phyloP scores from a whole-genome alignment of 1,140 invertebrate species.

The Conus ventricosus region DNA sequence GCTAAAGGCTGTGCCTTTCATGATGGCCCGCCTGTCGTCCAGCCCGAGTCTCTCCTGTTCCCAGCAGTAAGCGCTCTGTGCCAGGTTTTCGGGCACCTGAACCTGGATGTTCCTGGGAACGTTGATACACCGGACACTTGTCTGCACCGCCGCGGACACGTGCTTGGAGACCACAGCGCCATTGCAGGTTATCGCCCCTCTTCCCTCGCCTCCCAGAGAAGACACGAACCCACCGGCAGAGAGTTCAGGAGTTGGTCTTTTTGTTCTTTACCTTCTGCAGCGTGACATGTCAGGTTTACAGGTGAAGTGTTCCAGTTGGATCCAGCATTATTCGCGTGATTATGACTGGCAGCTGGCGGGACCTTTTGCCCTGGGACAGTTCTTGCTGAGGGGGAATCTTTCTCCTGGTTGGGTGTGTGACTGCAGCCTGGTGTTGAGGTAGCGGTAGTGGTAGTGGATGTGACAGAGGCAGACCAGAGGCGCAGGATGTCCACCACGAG shows the following conservation, averaged over 20 bases:
- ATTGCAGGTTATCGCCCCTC: background rate
- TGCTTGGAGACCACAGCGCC: background rate
- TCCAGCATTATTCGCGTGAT: too few relatives aligned
- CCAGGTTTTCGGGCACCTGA: background rate
- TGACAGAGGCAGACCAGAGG: conserved; percentile 53
- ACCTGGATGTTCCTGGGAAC: too few relatives aligned
- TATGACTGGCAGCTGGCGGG: too few relatives aligned
- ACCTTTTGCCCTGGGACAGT: too few relatives aligned
- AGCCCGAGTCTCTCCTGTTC: background rate
- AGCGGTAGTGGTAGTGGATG: conserved; percentile 15
- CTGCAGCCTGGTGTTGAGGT: conserved; percentile 16
- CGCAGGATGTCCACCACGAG: conserved; percentile 53
- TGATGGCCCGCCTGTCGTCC: background rate
- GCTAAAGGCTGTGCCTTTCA: background rate
- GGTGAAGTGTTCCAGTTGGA: too few relatives aligned
- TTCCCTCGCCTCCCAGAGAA: background rate
- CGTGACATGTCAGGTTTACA: too few relatives aligned
- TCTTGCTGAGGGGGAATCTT: background rate
- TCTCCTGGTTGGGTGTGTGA: too few relatives aligned
- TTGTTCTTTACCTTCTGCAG: too few relatives aligned
- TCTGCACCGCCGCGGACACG: background rate
- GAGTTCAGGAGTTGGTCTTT: background rate
- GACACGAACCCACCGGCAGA: background rate
- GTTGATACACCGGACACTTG: background rate
- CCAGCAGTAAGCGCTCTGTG: background rate